Conservation (phyloP, 2,797 vertebrate genomes). For the Delichon dasypus region DNA sequence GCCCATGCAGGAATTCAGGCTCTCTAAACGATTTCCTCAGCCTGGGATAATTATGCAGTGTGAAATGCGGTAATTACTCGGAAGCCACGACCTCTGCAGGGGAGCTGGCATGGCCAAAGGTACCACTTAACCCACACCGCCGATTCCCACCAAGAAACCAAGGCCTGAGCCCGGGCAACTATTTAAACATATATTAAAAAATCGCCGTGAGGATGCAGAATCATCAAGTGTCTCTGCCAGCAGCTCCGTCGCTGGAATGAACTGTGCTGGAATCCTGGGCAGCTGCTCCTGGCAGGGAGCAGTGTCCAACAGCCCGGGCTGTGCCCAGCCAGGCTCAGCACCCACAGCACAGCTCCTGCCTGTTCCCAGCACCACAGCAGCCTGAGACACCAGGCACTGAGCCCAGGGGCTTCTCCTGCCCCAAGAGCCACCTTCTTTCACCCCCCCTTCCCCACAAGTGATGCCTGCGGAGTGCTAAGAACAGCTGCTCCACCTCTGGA, state of each 20-base stretch:
- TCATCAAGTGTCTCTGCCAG: background rate
- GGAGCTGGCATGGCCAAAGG: background rate
- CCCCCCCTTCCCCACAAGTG: background rate
- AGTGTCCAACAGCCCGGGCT: background rate
- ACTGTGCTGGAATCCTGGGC: background rate
- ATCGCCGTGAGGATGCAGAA: background rate
- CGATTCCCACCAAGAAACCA: background rate
- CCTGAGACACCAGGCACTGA: background rate
- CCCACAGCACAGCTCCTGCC: background rate
- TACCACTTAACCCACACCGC: background rate
- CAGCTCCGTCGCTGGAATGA: background rate
- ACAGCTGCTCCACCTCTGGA: background rate
- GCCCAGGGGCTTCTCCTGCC: background rate
- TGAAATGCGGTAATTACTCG: slow-evolving; percentile 44
- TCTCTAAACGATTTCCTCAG: background rate
- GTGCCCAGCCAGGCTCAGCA: background rate
- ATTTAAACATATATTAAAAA: background rate
- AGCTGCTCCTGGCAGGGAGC: slow-evolving; percentile 7
- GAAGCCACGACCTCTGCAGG: slow-evolving; percentile 9
- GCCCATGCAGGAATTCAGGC: slow-evolving; percentile 12
- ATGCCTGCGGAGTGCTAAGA: background rate
- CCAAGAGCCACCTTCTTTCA: background rate
- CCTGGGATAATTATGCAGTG: slow-evolving; percentile 14
- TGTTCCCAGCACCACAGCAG: background rate
- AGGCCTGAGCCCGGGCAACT: background rate